These are phyloP conservation scores for Leistus spinibarbis DNA, from an alignment of 2,888 invertebrate species.

Conservation along the genomic window DNA sequence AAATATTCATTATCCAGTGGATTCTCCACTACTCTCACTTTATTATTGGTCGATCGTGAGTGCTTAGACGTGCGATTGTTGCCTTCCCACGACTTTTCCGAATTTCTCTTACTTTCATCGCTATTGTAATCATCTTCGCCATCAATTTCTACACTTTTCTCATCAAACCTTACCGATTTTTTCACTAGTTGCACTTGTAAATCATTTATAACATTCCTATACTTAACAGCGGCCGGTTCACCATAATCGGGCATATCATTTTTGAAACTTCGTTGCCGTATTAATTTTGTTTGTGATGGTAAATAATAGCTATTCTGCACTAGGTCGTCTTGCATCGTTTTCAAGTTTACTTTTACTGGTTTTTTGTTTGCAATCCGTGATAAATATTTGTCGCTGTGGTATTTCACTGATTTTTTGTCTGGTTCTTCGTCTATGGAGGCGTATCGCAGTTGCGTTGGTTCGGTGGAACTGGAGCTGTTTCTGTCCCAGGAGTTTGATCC, in stretches of 20 bases:
- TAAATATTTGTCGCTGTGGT: constrained; percentile 33
- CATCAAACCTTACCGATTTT: constrained; percentile 55
- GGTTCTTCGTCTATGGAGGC: constrained; percentile 52
- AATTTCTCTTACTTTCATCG: constrained; percentile 7
- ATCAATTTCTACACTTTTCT: constrained; percentile 49
- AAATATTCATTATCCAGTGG: constrained; percentile 9
- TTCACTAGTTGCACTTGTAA: constrained; percentile 48
- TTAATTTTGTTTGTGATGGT: constrained; percentile 45
- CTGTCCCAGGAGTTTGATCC: constrained; percentile 51
- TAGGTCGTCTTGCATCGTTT: constrained; percentile 51
- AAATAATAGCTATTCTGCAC: constrained; percentile 49
- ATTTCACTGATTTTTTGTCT: constrained; percentile 48
- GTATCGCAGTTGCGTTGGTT: constrained; percentile 56
- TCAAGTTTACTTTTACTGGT: constrained; percentile 44
- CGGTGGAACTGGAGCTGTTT: constrained; percentile 49
- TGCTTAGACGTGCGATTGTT: not conserved
- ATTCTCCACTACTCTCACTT: constrained; percentile 22
- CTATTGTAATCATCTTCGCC: constrained; percentile 10
- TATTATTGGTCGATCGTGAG: not conserved
- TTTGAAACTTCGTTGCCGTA: constrained; percentile 41
- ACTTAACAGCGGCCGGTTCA: constrained; percentile 42
- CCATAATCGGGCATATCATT: constrained; percentile 9
- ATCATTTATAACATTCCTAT: constrained; percentile 49
- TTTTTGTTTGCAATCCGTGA: constrained; percentile 20
- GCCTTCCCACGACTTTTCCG: constrained; percentile 10